phyloP scores from a whole-genome alignment of 2,113 vertebrate species.

The Drymodes brunneopygia region DNA sequence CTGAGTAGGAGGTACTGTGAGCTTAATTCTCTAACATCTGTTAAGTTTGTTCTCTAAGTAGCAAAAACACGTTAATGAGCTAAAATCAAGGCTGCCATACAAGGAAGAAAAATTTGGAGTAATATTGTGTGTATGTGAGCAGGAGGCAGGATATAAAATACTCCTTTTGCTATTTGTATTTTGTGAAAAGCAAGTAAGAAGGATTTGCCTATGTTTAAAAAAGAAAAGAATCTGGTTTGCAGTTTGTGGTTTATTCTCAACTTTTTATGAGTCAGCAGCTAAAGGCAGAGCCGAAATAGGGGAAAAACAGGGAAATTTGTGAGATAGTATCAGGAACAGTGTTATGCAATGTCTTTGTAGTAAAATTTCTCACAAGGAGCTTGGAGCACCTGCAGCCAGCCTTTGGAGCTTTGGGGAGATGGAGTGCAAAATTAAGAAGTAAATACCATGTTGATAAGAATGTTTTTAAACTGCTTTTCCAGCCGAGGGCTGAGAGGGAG shows the following conservation, averaged over 20 bases:
- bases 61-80: conserved; percentile 55
- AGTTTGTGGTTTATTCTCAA: conserved; percentile 26
- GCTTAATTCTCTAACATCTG: conserved; percentile 57
- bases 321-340: conserved; percentile 5
- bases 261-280: conserved; percentile 45
- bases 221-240: neutral
- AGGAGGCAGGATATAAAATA: conserved; percentile 11
- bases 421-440: neutral
- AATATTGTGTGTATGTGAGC: neutral
- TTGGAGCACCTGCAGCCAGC: conserved; percentile 29
- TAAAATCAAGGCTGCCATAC: conserved; percentile 27
- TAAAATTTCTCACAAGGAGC: conserved; percentile 20
- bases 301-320: neutral
- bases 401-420: conserved; percentile 1
- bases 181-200: neutral
- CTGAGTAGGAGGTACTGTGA: conserved; percentile 61
- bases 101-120: conserved; percentile 4
- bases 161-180: conserved; percentile 12
- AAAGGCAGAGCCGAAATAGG: neutral
- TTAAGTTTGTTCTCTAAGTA: conserved; percentile 41
- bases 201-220: neutral
- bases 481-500: neutral
- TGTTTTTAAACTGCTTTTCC: neutral
- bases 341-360: neutral
- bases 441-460: neutral